Conservation (phyloP, 1,140 invertebrate species). For the Drosophila neocordata region DNA sequence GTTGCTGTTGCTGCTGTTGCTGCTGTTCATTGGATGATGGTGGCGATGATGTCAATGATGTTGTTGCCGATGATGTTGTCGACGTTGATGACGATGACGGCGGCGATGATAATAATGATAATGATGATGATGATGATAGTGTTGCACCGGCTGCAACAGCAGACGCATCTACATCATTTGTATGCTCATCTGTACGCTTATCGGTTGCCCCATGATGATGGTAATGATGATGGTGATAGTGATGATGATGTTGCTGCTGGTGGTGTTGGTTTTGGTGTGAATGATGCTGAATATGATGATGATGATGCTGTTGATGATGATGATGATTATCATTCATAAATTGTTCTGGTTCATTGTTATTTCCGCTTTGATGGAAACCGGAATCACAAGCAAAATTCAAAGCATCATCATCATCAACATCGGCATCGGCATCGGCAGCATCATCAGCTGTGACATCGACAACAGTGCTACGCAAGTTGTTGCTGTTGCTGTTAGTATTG, state of each 20-base stretch:
- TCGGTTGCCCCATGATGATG: slow-evolving; percentile 27
- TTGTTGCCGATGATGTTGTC: slow-evolving; percentile 64
- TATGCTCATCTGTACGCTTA: slow-evolving; percentile 6
- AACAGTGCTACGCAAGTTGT: slow-evolving; percentile 17
- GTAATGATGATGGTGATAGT: slow-evolving; percentile 1
- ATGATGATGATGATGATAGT: slow-evolving; percentile 65
- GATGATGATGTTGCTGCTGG: slow-evolving; percentile 20
- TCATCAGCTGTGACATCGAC: slow-evolving; percentile 8
- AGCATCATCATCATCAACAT: slow-evolving; percentile 20
- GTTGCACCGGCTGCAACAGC: slow-evolving; percentile 14
- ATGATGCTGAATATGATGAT: too few relatives aligned
- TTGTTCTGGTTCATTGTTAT: slow-evolving; percentile 74
- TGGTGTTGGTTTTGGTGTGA: too few relatives aligned
- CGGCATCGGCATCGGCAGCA: neutral
- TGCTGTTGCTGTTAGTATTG: slow-evolving; percentile 21
- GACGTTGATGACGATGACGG: slow-evolving; percentile 63
- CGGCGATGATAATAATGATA: slow-evolving; percentile 66
- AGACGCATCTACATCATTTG: neutral
- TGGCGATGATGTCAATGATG: slow-evolving; percentile 43
- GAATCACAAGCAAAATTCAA: slow-evolving; percentile 62
- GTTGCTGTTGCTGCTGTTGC: slow-evolving; percentile 12
- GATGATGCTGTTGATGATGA: slow-evolving; percentile 64
- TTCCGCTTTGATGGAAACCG: slow-evolving; percentile 75
- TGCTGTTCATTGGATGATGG: slow-evolving; percentile 23
- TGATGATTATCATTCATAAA: slow-evolving; percentile 73